Evolutionary conservation across 2,888 invertebrate species (phyloP).

Genomic region (Andrena marginata): DNA sequence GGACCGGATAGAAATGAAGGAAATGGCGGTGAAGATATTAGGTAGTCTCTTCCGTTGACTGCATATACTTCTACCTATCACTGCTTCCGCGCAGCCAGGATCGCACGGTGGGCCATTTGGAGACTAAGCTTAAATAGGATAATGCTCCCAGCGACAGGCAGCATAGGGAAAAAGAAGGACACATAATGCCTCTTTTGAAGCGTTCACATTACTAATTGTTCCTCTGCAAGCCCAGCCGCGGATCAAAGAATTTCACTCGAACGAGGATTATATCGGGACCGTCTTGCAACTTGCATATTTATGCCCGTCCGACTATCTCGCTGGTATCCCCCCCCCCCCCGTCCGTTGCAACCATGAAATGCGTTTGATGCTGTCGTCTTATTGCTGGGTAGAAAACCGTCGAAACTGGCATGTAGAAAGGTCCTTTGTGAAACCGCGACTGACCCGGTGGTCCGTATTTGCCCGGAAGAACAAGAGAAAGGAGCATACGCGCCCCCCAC

Average conservation of each 20-base stretch:
- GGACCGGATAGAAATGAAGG: too few species aligned
- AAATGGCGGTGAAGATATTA: too few species aligned
- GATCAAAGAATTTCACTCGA: neutral
- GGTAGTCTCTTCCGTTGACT: too few species aligned
- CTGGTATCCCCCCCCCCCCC: neutral
- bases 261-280: neutral
- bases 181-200: too few species aligned
- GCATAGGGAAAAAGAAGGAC: neutral
- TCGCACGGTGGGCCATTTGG: too few species aligned
- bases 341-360: constrained; percentile 63
- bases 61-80: too few species aligned
- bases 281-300: constrained; percentile 1
- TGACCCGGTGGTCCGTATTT: constrained; percentile 58
- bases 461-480: constrained; percentile 44
- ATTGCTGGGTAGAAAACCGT: constrained; percentile 39
- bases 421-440: constrained; percentile 66
- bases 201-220: neutral
- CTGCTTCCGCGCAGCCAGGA: too few species aligned
- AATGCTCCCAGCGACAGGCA: neutral
- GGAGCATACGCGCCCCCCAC: constrained; percentile 31
- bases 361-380: constrained; percentile 67
- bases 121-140: neutral
- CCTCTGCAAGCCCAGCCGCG: too few species aligned
- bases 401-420: constrained; percentile 38
- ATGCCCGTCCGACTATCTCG: constrained; percentile 19